These are phyloP conservation scores for Philaenus spumarius DNA, from an alignment of 1,140 invertebrate species.

Conservation along the genomic window DNA sequence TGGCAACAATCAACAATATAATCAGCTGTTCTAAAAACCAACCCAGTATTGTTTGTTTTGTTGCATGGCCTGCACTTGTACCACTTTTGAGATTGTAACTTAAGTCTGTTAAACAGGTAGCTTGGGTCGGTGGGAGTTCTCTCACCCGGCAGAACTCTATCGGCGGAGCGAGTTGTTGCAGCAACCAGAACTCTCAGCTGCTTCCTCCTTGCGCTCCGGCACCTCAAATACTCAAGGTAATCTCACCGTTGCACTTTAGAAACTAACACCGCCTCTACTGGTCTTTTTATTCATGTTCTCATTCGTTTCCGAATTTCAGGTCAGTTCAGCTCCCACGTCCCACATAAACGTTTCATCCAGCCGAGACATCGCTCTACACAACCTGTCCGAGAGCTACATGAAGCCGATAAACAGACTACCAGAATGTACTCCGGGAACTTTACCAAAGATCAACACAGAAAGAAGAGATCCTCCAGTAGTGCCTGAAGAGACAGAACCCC, in stretches of 20 bases:
- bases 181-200: slow-evolving; percentile 17
- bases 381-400: slow-evolving; percentile 10
- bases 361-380: slow-evolving; percentile 1
- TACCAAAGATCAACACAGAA: slow-evolving; percentile 19
- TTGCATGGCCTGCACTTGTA: no score
- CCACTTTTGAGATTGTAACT: no score
- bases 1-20: no score
- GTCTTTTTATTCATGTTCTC: no score
- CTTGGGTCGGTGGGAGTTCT: slow-evolving; percentile 34
- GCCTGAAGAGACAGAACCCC: slow-evolving; percentile 17
- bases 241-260: no score
- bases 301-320: slow-evolving; percentile 6
- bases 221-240: slow-evolving; percentile 7
- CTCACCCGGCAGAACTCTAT: slow-evolving; percentile 42
- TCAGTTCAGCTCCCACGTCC: slow-evolving; percentile 17
- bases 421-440: slow-evolving; percentile 7
- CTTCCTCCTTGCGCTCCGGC: background rate
- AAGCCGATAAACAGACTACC: slow-evolving; percentile 20
- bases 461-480: slow-evolving; percentile 10
- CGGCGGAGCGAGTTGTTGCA: slow-evolving; percentile 29
- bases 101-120: slow-evolving; percentile 37
- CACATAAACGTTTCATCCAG: slow-evolving; percentile 18
- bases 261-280: background rate
- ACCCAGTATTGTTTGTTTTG: background rate
- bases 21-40: no score